These are phyloP conservation scores for Philereme transversata DNA, from an alignment of 2,888 invertebrate species.

Conservation along the genomic window DNA sequence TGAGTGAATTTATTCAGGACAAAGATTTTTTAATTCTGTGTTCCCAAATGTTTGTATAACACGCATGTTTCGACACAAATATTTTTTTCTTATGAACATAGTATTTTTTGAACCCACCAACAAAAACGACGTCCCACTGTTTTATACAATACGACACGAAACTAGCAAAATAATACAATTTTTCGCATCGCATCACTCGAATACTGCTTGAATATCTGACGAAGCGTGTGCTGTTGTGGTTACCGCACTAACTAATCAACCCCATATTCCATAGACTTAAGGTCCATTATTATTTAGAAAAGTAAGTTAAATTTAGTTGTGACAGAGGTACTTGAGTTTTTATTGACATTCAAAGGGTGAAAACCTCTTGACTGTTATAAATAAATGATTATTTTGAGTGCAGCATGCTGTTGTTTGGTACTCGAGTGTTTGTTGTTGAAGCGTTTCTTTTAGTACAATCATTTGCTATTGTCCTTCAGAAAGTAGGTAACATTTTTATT, in stretches of 20 bases:
- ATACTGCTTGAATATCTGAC: conserved; percentile 24
- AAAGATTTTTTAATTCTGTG: no score
- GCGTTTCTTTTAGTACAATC: conserved; percentile 32
- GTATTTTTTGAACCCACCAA: conserved; percentile 4
- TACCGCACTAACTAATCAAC: conserved; percentile 16
- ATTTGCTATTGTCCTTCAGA: conserved; percentile 32
- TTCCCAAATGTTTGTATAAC: no score
- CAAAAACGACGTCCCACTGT: conserved; percentile 31
- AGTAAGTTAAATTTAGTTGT: conserved; percentile 25
- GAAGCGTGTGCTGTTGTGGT: conserved; percentile 32
- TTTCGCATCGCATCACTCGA: conserved; percentile 36
- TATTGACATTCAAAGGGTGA: conserved; percentile 39
- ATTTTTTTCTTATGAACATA: neutral
- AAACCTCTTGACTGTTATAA: conserved; percentile 45
- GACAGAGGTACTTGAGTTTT: conserved; percentile 32
- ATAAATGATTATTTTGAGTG: conserved; percentile 43
- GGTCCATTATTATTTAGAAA: conserved; percentile 26
- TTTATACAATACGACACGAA: conserved; percentile 35
- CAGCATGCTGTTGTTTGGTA: conserved; percentile 29
- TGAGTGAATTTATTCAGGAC: neutral
- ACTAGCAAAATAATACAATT: conserved; percentile 45
- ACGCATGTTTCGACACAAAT: neutral
- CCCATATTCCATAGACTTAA: conserved; percentile 22
- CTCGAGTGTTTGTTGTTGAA: conserved; percentile 30
- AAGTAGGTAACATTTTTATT: conserved; percentile 2